Evolutionary conservation across 2,888 invertebrate genomes (phyloP).

Genomic region (Drosophila putrida): DNA sequence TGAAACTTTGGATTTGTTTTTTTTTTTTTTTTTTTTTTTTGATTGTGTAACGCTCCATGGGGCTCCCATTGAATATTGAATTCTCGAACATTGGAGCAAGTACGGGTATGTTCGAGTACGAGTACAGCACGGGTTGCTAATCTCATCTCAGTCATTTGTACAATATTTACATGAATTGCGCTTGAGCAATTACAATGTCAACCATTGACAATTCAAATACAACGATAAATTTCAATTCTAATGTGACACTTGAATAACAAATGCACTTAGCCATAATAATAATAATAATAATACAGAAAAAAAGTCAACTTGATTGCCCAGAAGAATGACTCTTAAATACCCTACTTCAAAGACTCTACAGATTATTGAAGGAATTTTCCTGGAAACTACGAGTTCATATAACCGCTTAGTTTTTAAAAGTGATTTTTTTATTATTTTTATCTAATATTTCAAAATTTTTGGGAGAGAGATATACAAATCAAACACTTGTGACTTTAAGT

Average conservation of each 20-base stretch:
- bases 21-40: no score
- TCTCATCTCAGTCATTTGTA: slow-evolving; percentile 56
- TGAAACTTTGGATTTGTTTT: slow-evolving; percentile 46
- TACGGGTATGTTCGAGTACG: not conserved
- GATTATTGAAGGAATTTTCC: not conserved
- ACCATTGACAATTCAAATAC: slow-evolving; percentile 72
- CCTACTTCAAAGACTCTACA: slow-evolving; percentile 7
- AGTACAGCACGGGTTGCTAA: slow-evolving; percentile 23
- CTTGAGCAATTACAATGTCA: slow-evolving; percentile 69
- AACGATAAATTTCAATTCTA: slow-evolving; percentile 69
- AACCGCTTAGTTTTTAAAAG: no score
- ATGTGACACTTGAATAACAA: slow-evolving; percentile 65
- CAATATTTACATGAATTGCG: slow-evolving; percentile 71
- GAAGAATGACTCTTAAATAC: slow-evolving; percentile 30
- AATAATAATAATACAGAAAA: not conserved
- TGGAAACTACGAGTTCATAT: not conserved
- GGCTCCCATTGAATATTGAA: slow-evolving; percentile 37
- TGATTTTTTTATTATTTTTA: no score
- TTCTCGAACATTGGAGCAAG: not conserved
- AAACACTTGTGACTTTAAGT: no score
- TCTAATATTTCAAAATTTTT: no score
- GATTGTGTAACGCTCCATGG: slow-evolving; percentile 64
- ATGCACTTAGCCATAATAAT: slow-evolving; percentile 21
- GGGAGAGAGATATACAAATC: no score
- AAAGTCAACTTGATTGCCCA: slow-evolving; percentile 11